Evolutionary conservation across 2,888 invertebrate species (phyloP).

Genomic region (Ischnura elegans): DNA sequence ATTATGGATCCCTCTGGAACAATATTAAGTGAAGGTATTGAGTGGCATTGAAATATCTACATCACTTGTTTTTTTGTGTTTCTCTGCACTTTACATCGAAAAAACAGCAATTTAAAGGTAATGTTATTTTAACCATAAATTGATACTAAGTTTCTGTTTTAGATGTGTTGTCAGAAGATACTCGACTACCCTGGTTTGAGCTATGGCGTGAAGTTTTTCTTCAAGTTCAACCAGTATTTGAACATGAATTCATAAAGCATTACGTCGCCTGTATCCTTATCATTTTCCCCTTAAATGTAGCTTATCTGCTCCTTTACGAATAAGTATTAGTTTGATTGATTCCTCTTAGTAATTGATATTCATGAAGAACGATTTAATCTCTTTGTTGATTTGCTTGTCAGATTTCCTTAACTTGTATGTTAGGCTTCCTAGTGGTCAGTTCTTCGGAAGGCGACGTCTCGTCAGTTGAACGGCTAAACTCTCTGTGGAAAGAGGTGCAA

Average conservation of each 20-base stretch:
- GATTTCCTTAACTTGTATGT: background rate
- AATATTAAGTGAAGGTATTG: conserved; percentile 69
- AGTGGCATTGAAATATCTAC: conserved; percentile 14
- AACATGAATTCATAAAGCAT: conserved; percentile 97
- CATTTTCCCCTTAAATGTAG: conserved; percentile 55
- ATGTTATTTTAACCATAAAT: background rate
- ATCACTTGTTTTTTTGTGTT: background rate
- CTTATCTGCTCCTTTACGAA: background rate
- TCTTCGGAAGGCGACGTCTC: conserved; percentile 83
- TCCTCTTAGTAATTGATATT: too few relatives aligned
- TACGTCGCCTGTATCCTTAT: conserved; percentile 88
- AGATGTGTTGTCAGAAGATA: conserved; percentile 37
- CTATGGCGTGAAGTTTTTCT: conserved; percentile 95
- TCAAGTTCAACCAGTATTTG: conserved; percentile 91
- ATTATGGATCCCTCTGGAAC: background rate
- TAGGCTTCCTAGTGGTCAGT: conserved; percentile 81
- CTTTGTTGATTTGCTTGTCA: conserved; percentile 34
- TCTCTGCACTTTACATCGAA: background rate
- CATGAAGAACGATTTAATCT: background rate
- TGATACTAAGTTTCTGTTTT: background rate
- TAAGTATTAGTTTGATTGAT: background rate
- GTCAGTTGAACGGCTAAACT: conserved; percentile 88
- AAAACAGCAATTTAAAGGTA: background rate
- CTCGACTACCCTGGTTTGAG: conserved; percentile 92
- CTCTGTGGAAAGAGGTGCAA: conserved; percentile 89